A percentile compares a stretch with the other conserved stretches of the same genome.
Evolutionary conservation across 2,888 invertebrate species (phyloP).

Genomic region (Phymatocera aterrima): DNA sequence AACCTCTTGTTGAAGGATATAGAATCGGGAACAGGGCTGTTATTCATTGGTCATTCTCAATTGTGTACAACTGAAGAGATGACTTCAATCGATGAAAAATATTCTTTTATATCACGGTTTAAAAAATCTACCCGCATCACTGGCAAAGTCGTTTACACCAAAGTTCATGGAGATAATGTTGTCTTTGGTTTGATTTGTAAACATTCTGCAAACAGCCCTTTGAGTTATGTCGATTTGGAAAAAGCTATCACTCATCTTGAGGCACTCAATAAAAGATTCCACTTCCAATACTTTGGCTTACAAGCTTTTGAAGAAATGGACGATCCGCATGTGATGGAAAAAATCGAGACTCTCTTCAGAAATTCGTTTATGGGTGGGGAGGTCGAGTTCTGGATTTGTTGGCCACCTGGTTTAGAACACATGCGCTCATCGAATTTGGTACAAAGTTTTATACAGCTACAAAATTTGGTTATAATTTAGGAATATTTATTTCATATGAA

Average conservation of each 20-base stretch:
- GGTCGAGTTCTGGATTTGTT: slow-evolving; percentile 66
- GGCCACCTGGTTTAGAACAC: slow-evolving; percentile 50
- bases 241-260: slow-evolving; percentile 56
- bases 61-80: slow-evolving; percentile 61
- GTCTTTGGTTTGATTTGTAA: slow-evolving; percentile 63
- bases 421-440: neutral
- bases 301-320: slow-evolving; percentile 57
- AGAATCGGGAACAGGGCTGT: slow-evolving; percentile 62
- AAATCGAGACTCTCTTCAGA: slow-evolving; percentile 67
- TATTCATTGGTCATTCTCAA: slow-evolving; percentile 67
- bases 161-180: slow-evolving; percentile 48
- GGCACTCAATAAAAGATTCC: slow-evolving; percentile 52
- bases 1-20: slow-evolving; percentile 55
- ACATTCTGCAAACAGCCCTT: slow-evolving; percentile 50
- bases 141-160: slow-evolving; percentile 59
- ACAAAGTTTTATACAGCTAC: neutral
- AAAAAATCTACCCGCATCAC: slow-evolving; percentile 53
- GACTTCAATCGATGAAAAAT: neutral
- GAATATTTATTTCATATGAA: neutral
- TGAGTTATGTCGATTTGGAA: slow-evolving; percentile 58
- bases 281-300: slow-evolving; percentile 57
- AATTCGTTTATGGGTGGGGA: slow-evolving; percentile 60
- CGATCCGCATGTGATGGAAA: slow-evolving; percentile 63
- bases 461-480: neutral
- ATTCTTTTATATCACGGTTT: neutral